Conservation (phyloP, 2,113 vertebrate genomes). For the Fregetta grallaria region DNA sequence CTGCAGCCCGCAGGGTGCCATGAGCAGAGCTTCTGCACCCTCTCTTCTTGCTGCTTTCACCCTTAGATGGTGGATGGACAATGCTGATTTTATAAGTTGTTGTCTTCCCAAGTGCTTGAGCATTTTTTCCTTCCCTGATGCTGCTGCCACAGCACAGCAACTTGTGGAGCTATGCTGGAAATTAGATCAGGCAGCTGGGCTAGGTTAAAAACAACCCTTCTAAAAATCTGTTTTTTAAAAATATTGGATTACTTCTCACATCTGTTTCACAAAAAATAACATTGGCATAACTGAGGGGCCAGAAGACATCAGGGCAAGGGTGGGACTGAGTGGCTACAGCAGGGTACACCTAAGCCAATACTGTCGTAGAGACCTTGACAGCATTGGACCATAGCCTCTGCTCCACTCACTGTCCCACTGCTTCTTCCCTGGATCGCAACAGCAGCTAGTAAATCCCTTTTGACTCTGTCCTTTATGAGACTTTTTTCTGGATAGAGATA, state of each 20-base stretch:
- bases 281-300: not conserved
- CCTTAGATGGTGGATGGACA: not conserved
- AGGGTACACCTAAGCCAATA: not conserved
- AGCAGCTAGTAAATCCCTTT: not conserved
- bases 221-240: not conserved
- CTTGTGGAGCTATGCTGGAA: not conserved
- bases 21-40: not conserved
- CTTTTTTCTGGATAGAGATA: not conserved
- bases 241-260: not conserved
- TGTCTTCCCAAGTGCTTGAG: not conserved
- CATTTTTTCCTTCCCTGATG: not conserved
- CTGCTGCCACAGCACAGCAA: not conserved
- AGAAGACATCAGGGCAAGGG: not conserved
- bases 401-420: not conserved
- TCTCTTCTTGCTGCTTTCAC: not conserved
- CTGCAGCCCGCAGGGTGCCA: not conserved
- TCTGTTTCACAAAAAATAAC: not conserved
- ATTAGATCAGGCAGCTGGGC: not conserved
- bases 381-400: not conserved
- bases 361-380: not conserved
- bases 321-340: not conserved
- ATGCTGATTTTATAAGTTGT: not conserved
- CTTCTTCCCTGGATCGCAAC: not conserved
- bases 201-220: not conserved
- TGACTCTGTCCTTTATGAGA: not conserved